Evolutionary conservation across 2,888 invertebrate species (phyloP).

Genomic region (Clostera curtula): DNA sequence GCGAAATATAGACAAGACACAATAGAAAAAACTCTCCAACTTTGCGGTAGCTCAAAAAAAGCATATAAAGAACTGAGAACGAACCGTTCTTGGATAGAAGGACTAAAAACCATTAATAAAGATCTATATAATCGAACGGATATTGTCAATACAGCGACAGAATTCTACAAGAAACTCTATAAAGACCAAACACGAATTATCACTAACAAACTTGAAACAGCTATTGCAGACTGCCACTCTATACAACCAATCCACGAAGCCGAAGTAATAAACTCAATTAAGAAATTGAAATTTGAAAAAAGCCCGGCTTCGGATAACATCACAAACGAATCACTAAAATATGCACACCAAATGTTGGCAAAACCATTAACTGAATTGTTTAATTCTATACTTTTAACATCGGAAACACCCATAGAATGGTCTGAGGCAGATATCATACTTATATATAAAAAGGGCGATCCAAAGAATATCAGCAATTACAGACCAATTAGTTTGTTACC

Average conservation of each 20-base stretch:
- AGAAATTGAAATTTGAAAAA: too few species aligned
- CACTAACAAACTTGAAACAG: neutral
- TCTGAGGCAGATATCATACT: too few species aligned
- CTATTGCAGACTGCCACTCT: neutral
- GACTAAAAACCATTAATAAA: neutral
- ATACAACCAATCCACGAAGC: neutral
- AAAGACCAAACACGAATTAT: neutral
- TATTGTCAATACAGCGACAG: neutral
- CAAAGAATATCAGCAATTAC: too few species aligned
- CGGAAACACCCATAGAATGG: neutral
- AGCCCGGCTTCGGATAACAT: too few species aligned
- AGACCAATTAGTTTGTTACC: too few species aligned
- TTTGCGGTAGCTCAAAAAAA: too few species aligned
- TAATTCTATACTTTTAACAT: neutral
- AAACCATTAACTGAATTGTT: neutral
- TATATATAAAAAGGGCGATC: too few species aligned
- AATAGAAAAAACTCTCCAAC: too few species aligned
- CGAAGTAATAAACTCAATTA: neutral
- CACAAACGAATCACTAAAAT: neutral
- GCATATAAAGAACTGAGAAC: neutral
- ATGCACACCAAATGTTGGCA: neutral
- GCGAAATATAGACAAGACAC: too few species aligned
- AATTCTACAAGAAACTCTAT: too few species aligned
- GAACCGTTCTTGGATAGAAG: neutral
- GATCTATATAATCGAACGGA: neutral